Base-by-base conservation (phyloP, 2,888 invertebrate genomes). In the Sinodicranocentrus sp. region DNA sequence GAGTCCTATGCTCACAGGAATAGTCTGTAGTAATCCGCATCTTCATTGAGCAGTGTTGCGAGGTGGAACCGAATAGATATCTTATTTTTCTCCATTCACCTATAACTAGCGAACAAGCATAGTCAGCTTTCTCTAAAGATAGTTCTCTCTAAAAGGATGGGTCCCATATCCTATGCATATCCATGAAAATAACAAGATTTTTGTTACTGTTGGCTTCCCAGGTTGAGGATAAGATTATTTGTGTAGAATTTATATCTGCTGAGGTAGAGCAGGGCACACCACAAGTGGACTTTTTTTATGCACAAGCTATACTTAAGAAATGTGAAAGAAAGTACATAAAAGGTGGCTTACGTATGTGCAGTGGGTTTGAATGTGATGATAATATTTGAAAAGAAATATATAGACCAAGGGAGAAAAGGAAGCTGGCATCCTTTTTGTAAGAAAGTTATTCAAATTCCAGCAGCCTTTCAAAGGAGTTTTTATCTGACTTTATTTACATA, bases 21-120 rank as follows among this genome's bases (percentile, higher is more conserved):
- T 59, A 59, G 26, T 26, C 59, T 48, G 25, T 59, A 25, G 59
- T 59, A 59, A 59, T 59, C 59, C 59, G 26, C 59, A 59, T 59
- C 59, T 59, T 59, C 26, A 59, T 26, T 26, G 15, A n/a, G 48
- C 48, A 59, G 26, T 15, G n/a, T n/a, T n/a, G n/a, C n/a, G n/a
- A 59, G 59, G 15, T n/a, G 13, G n/a, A 13, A n/a, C 23, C 23
- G 5, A 39, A 5, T 48, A 54, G 21, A 54, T 23, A 54, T 54
- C 54, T 21, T 48, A 3, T 48, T 48, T 54, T 54, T 54, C 54
- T 54, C 13, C 54, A 21, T 48, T n/a, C 48, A 48, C 5, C 39
- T 39, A 39, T n/a, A n/a, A n/a, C n/a, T n/a, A n/a, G n/a, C n/a
- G 39, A 39, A 39, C 39, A 13, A 5, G 39, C 13, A 13, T 8